Conservation (phyloP, 2,888 invertebrate species). For the Amphimallon solstitiale region DNA sequence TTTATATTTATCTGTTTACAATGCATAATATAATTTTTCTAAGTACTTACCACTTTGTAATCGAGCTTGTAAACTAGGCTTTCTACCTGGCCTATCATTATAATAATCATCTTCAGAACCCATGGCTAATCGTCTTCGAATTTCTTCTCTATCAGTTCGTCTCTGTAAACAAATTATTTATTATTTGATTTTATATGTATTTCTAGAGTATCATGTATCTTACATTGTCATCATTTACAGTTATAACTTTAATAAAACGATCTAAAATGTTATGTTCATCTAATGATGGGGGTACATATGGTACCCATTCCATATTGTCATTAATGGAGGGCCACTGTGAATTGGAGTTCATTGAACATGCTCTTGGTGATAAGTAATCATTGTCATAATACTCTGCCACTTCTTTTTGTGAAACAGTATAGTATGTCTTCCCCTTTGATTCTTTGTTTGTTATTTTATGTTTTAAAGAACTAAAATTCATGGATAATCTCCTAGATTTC, state of each 20-base stretch:
- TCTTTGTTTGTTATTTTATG: conserved; percentile 57
- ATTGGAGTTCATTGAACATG: conserved; percentile 62
- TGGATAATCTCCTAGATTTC: conserved; percentile 58
- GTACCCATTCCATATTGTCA: conserved; percentile 62
- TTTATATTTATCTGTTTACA: neutral
- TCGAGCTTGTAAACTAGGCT: conserved; percentile 87
- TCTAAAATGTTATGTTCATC: conserved; percentile 68
- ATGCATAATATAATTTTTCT: neutral
- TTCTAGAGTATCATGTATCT: conserved; percentile 30
- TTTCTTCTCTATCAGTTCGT: conserved; percentile 92
- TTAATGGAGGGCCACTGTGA: conserved; percentile 68
- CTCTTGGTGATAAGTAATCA: conserved; percentile 68
- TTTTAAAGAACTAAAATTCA: conserved; percentile 58
- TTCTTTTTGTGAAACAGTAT: conserved; percentile 55
- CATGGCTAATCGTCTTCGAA: conserved; percentile 87
- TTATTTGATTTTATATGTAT: conserved; percentile 34
- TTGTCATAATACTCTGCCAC: conserved; percentile 58
- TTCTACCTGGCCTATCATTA: conserved; percentile 78
- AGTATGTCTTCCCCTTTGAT: conserved; percentile 56
- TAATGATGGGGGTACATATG: conserved; percentile 61
- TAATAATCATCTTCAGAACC: conserved; percentile 81
- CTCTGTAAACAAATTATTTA: conserved; percentile 69
- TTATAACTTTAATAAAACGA: conserved; percentile 68
- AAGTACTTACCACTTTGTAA: conserved; percentile 79
- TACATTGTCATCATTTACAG: conserved; percentile 62